Base-by-base conservation (phyloP, 1,140 invertebrate genomes). In the Leptopilina clavipes region DNA sequence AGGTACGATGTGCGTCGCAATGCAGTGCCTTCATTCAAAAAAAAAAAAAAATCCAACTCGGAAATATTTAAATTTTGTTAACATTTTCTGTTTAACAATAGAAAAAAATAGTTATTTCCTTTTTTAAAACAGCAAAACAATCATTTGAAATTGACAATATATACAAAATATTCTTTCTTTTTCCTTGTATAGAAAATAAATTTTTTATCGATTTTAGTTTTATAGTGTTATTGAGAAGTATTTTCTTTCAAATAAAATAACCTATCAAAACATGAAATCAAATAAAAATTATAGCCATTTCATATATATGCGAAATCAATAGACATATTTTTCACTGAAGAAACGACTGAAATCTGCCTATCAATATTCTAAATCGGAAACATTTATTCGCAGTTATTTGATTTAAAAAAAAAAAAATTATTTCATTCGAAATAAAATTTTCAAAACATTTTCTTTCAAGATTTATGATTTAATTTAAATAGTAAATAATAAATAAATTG, bases 191-290 rank as follows among this genome's bases (percentile, higher is more conserved):
- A 9, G 0, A 18, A 2, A 19, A 59, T 59, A 22, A 59, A 59
- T 22, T 10, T 19, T 59, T 59, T 22, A 9, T 59, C 19, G 18
- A 59, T 8, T 22, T 31, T 31, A 31, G 11, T 52, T 52, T 52
- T 17, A 17, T 52, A 17, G 48, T 17, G n/a, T n/a, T 17, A 52
- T 52, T 52, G 14, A 52, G 48, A 52, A 52, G n/a, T 52, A 52
- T 52, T 52, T 52, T 52, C 5, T 6, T 17, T 52, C 48, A 17
- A 52, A 52, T 52, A 52, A 52, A 52, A 52, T 22, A 59, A 22
- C 54, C 54, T 59, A 59, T 59, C 54, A 22, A 52, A 52, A 52
- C 14, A 17, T 52, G 14, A 52, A 52, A 52, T 52, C 48, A 52
- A 52, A 52, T 52, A 52, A 52, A 52, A 52, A 52, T 52, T 17